Percentiles rank a stretch among this genome's conserved stretches.
Evolutionary conservation across 2,113 vertebrate species (phyloP).

Genomic region (Chionodraco myersi): DNA sequence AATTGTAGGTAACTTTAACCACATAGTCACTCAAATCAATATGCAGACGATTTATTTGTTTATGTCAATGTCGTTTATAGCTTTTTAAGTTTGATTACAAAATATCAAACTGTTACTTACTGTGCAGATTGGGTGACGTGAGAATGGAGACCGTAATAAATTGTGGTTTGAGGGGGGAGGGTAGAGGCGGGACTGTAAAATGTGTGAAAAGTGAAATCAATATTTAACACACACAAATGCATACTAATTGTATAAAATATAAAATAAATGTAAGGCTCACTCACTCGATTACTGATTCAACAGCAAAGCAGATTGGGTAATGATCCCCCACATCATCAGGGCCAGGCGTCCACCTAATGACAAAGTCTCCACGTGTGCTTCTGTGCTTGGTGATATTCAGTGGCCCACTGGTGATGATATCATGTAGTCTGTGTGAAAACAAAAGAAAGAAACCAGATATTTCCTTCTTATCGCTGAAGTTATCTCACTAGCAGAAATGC

Average conservation of each 20-base stretch:
- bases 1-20: not conserved
- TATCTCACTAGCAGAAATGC: too few relatives aligned
- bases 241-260: not conserved
- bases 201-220: not conserved
- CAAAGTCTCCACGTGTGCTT: constrained; percentile 45
- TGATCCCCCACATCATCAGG: constrained; percentile 54
- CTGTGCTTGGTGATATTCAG: constrained; percentile 55
- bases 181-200: not conserved
- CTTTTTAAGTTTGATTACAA: not conserved
- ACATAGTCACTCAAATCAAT: too few relatives aligned
- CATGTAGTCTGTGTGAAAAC: constrained; percentile 50
- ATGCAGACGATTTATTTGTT: not conserved
- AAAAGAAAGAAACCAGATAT: constrained; percentile 7
- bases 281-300: constrained; percentile 61
- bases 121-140: not conserved
- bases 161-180: not conserved
- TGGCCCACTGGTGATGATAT: constrained; percentile 71
- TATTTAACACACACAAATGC: not conserved
- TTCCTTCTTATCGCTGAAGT: not conserved
- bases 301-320: constrained; percentile 75
- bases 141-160: too few relatives aligned
- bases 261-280: constrained; percentile 44
- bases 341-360: constrained; percentile 69
- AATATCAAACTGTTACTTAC: not conserved
- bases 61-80: not conserved